Evolutionary conservation across 2,888 invertebrate species (phyloP).

Genomic region (Microctonus hyperodae): DNA sequence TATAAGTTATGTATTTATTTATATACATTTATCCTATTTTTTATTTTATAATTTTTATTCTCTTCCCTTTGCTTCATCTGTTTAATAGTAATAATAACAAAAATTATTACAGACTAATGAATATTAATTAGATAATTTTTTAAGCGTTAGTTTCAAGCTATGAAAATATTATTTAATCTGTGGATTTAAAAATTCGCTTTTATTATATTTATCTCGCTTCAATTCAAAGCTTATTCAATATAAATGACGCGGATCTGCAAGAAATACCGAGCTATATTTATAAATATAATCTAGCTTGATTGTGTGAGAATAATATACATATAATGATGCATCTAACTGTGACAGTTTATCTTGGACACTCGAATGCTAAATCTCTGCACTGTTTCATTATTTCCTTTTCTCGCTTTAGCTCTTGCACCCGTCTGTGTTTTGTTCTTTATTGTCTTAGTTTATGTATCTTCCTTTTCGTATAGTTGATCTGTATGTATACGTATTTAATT

Average conservation of each 20-base stretch:
- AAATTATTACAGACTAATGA: no score
- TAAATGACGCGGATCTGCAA: neutral
- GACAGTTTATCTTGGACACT: neutral
- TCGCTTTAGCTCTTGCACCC: neutral
- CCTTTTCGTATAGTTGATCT: neutral
- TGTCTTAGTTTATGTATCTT: no score
- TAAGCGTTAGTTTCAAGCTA: neutral
- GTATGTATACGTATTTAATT: neutral
- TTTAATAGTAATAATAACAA: no score
- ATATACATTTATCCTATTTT: neutral
- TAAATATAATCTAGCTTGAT: neutral
- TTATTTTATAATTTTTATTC: no score
- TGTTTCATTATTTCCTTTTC: neutral
- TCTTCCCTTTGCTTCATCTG: no score
- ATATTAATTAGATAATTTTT: neutral
- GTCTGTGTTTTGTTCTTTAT: neutral
- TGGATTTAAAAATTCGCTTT: neutral
- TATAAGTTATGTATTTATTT: neutral
- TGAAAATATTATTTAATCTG: neutral
- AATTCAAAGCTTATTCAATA: neutral
- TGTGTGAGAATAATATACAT: neutral
- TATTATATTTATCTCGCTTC: neutral
- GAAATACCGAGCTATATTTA: neutral
- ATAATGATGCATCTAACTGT: neutral
- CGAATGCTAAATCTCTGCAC: neutral